Percentiles rank a stretch among this genome's conserved stretches.
Evolutionary conservation across 2,888 invertebrate species (phyloP).

Genomic region (Chaetogeoica ovagalla): DNA sequence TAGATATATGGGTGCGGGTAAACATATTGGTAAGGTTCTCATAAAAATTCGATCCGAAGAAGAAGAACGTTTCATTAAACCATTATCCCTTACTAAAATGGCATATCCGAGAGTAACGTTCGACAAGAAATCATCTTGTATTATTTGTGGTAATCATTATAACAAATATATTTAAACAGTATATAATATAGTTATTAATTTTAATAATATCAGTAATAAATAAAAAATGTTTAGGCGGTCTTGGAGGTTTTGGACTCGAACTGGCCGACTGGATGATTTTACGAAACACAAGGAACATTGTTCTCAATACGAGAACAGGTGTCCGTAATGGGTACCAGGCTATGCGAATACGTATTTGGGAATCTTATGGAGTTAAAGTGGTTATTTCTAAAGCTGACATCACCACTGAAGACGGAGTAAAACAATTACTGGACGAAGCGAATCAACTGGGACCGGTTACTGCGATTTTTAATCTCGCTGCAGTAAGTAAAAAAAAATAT

Average conservation of each 20-base stretch:
- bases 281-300: slow-evolving; percentile 64
- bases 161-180: no score
- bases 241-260: slow-evolving; percentile 69
- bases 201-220: slow-evolving; percentile 2
- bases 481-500: slow-evolving; percentile 61
- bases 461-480: slow-evolving; percentile 88
- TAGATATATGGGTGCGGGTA: slow-evolving; percentile 67
- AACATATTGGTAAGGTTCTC: slow-evolving; percentile 79
- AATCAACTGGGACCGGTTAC: slow-evolving; percentile 71
- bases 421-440: slow-evolving; percentile 69
- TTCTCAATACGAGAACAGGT: slow-evolving; percentile 66
- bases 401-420: slow-evolving; percentile 71
- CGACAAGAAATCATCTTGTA: slow-evolving; percentile 62
- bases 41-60: slow-evolving; percentile 64
- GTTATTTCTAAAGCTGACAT: slow-evolving; percentile 73
- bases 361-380: slow-evolving; percentile 70
- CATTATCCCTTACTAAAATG: slow-evolving; percentile 56
- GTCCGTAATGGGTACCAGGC: slow-evolving; percentile 65
- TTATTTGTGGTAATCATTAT: slow-evolving; percentile 63
- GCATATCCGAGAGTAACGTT: slow-evolving; percentile 63
- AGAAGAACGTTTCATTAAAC: slow-evolving; percentile 56
- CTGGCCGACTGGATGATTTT: slow-evolving; percentile 65
- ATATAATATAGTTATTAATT: neutral
- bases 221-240: slow-evolving; percentile 59
- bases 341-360: slow-evolving; percentile 66